These are phyloP conservation scores for Amazona ochrocephala DNA, from an alignment of 2,797 vertebrate species.

Conservation along the genomic window DNA sequence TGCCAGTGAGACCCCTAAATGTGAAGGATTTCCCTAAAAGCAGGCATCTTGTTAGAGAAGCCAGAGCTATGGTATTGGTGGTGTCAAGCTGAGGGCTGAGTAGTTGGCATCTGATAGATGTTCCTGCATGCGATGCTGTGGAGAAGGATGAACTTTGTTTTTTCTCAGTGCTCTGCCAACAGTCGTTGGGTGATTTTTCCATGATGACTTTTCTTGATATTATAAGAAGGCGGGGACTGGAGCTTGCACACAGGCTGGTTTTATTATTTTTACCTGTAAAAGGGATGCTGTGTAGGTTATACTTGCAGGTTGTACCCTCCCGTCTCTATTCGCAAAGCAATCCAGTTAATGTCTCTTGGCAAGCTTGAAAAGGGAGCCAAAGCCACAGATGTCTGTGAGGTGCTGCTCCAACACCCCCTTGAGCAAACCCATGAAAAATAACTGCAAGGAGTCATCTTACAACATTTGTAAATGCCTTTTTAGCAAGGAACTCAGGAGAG, in stretches of 20 bases:
- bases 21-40: neutral
- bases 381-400: neutral
- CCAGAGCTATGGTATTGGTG: neutral
- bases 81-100: neutral
- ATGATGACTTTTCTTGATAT: neutral
- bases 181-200: neutral
- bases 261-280: neutral
- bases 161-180: neutral
- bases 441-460: neutral
- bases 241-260: neutral
- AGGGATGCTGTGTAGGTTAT: neutral
- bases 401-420: neutral
- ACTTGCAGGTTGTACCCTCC: neutral
- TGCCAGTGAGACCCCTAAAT: neutral
- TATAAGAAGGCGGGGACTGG: neutral
- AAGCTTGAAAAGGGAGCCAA: neutral
- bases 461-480: neutral
- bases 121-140: neutral
- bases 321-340: neutral
- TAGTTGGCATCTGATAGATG: neutral
- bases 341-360: neutral
- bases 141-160: neutral
- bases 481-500: neutral
- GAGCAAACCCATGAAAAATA: neutral
- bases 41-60: neutral